A percentile compares a stretch with the other conserved stretches of the same genome.
Conservation (phyloP, 2,888 invertebrate genomes). For the Spilosoma lubricipeda region DNA sequence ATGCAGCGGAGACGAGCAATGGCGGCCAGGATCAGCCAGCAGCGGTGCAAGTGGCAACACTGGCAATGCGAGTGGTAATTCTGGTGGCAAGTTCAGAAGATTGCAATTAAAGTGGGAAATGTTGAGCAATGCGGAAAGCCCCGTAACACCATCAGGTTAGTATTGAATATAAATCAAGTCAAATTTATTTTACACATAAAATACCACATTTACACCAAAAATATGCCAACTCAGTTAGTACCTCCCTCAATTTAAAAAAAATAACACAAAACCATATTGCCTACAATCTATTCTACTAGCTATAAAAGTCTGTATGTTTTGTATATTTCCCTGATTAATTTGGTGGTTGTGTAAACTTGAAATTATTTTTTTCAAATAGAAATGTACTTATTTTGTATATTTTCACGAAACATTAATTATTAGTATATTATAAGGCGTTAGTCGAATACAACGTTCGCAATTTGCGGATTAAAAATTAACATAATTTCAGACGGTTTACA, state of each 20-base stretch:
- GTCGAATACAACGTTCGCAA: not conserved
- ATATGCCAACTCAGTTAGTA: not conserved
- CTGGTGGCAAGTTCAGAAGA: conserved; percentile 90
- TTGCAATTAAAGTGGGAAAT: conserved; percentile 94
- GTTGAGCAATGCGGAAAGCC: conserved; percentile 86
- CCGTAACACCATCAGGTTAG: conserved; percentile 77
- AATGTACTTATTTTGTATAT: not conserved
- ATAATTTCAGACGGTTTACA: not conserved
- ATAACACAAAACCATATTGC: no score
- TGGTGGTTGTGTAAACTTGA: not conserved
- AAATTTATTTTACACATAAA: not conserved
- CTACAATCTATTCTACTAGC: no score
- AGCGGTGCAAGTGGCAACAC: conserved; percentile 78
- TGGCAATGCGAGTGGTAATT: conserved; percentile 84
- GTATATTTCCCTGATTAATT: no score
- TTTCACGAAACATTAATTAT: not conserved
- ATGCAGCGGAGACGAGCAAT: conserved; percentile 79
- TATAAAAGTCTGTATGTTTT: no score
- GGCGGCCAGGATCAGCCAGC: conserved; percentile 79
- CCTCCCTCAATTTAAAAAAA: not conserved
- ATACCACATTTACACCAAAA: not conserved
- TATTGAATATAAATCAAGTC: not conserved
- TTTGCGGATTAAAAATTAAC: not conserved
- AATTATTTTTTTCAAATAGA: not conserved
- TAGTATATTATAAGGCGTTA: not conserved